Evolutionary conservation across 2,888 invertebrate genomes (phyloP), one percentile per base, ranked within the genome.

Genomic region (Piscicola geometra): DNA sequence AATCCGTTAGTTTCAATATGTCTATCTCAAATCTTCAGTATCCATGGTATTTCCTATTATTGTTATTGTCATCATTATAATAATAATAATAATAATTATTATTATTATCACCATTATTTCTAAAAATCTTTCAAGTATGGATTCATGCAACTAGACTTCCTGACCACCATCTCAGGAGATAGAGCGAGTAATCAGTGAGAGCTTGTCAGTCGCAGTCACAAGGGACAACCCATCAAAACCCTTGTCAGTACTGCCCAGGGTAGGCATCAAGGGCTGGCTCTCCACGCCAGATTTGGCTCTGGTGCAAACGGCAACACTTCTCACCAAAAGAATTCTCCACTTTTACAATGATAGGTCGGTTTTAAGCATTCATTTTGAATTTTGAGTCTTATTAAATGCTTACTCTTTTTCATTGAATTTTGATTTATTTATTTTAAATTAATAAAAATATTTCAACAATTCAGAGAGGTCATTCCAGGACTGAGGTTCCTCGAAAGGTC

Each of bases 291-390:
- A 73, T 52, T n/a, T 36, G 36, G 36, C 64, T 56, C 5, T n/a
- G 25, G 35, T 73, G 18, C 21, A 64, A 25, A 73, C 18, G 25
- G 64, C 73, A 25, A 33, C 41, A n/a, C 9, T 73, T 18, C 73
- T 73, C 18, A 1, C 56, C 41, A 73, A 41, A 33, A 56, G 73
- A 28, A 60, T 73, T 1, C n/a, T 36, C 21, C 64, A 64, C 52
- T 30, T 64, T 28, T 50, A 1, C 47, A 25, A 50, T 71, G 32
- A 25, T 21, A 25, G 36, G 47, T 28, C 25, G 9, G 32, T 41
- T 47, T 47, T 1, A 41, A 1, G 70, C 25, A 0, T 33, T 35
- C n/a, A 3, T 25, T 25, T 47, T 36, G 5, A 67, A 5, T 28
- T 41, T 41, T 41, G 9, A 3, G n/a, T n/a, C n/a, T n/a, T n/a